Evolutionary conservation across 2,797 vertebrate species (phyloP), one percentile per base, ranked within the genome.

Genomic region (Triplophysa yarkandensis): DNA sequence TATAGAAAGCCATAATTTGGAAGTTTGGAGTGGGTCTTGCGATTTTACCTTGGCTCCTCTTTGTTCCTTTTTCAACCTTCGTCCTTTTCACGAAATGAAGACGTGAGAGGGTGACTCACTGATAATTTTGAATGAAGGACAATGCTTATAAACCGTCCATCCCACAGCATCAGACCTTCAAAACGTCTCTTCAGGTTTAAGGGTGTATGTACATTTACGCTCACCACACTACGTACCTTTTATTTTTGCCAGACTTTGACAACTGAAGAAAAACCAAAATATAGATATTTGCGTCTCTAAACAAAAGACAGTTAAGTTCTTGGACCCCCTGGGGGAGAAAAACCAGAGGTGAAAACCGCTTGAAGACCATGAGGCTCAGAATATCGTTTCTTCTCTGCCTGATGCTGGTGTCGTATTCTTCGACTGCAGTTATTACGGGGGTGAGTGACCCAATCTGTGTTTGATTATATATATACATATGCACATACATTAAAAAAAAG

Each of bases 341-440:
- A 81, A 52, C 63, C 28, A 73, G 30, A 48, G 75, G 41, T 62
- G 80, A 67, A 54, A 16, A 6, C 32, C 50, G n/a, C 39, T 23
- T 81, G 74, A 83, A 84, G 82, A 72, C 66, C 81, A 92, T 92
- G 90, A 91, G 69, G 74, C 86, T 84, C 66, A 83, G 85, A 75
- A 61, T 86, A 30, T 80, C 77, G 1, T 50, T 90, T 23, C 77
- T 93, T 76, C 79, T 90, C 77, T 80, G 65, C 28, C 80, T 90
- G 48, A 27, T 91, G 73, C 4, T 90, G 74, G 81, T 91, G 79
- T 89, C 89, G 4, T 63, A 41, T 0, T 85, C 88, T 54, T 92
- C 86, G 2, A 81, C 89, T 19, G 90, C 91, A 0, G 84, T 93
- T 82, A 93, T 93, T 79, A 93, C 92, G 6, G 92, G 92, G 91